Percentiles rank a stretch among this genome's conserved stretches.
These are phyloP conservation scores for Chiloscyllium punctatum DNA, from an alignment of 2,797 vertebrate genomes.

Conservation along the genomic window DNA sequence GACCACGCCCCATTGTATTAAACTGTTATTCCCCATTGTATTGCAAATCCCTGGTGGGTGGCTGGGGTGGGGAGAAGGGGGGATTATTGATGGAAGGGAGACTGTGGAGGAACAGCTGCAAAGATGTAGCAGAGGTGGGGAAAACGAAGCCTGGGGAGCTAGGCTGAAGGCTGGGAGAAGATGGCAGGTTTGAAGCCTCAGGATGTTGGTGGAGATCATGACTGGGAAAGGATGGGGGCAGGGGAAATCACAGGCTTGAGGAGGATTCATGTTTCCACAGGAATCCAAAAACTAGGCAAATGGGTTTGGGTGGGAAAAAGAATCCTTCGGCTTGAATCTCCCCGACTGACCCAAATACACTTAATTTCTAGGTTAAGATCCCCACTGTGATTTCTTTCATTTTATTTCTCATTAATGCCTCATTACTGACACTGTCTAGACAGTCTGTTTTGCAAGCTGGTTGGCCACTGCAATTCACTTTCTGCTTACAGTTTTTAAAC, in stretches of 20 bases:
- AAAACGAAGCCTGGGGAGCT: background rate
- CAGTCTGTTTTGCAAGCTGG: background rate
- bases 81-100: no score
- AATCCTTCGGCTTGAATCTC: background rate
- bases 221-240: background rate
- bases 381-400: background rate
- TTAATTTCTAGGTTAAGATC: background rate
- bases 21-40: background rate
- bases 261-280: no score
- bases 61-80: no score
- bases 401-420: constrained; percentile 14
- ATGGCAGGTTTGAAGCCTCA: background rate
- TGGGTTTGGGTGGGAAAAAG: background rate
- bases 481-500: background rate
- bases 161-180: no score
- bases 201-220: no score
- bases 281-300: background rate
- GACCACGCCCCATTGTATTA: background rate
- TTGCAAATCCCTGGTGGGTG: no score
- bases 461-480: background rate
- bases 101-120: no score
- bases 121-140: no score
- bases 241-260: background rate
- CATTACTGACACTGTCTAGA: background rate
- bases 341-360: background rate